Evolutionary conservation across 2,797 vertebrate species (phyloP).

Genomic region (Agapornis canus): DNA sequence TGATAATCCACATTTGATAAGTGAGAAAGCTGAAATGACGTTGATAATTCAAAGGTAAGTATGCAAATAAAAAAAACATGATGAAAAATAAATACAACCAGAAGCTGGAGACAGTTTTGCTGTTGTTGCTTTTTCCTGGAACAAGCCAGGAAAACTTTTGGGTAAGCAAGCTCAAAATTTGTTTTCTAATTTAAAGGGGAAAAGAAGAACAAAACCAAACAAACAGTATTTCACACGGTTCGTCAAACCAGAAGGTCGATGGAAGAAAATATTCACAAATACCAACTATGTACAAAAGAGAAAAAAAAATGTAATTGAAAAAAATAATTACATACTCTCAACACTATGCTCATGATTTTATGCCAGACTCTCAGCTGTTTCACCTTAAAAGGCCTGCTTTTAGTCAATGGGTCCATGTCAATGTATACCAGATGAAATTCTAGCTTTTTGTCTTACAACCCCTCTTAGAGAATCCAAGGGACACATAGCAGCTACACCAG

Average conservation of each 20-base stretch:
- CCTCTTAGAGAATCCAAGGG: not conserved
- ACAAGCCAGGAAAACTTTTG: not conserved
- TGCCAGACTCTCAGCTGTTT: not conserved
- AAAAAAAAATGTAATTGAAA: not conserved
- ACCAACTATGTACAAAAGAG: not conserved
- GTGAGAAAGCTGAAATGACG: not conserved
- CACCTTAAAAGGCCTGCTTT: not conserved
- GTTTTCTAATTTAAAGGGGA: not conserved
- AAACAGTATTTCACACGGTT: not conserved
- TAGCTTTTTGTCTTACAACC: not conserved
- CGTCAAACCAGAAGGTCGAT: not conserved
- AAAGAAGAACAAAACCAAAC: not conserved
- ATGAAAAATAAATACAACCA: conserved; percentile 28
- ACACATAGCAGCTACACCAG: not conserved
- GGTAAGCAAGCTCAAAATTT: not conserved
- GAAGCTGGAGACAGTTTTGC: not conserved
- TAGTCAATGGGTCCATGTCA: not conserved
- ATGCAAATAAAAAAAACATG: conserved; percentile 12
- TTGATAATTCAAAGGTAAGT: conserved; percentile 38
- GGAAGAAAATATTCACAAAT: not conserved
- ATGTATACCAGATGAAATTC: not conserved
- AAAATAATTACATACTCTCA: not conserved
- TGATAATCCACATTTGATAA: conserved; percentile 48
- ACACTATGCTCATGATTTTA: not conserved
- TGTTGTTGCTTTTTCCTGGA: not conserved